These are phyloP conservation scores for Metaphire vulgaris DNA, from an alignment of 1,140 invertebrate species.

Conservation along the genomic window DNA sequence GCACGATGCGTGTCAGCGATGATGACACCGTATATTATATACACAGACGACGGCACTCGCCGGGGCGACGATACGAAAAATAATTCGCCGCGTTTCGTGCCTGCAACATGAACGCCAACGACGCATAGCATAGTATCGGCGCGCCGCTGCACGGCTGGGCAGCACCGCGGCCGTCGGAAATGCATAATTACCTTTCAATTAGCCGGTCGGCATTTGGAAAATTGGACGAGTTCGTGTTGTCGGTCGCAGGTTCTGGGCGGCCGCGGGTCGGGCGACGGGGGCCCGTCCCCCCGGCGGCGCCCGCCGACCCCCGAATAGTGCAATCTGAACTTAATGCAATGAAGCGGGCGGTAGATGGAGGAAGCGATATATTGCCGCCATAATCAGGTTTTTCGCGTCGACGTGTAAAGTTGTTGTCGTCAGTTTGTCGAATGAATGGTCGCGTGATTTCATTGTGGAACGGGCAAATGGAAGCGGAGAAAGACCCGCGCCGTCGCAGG, in stretches of 20 bases:
- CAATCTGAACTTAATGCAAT: slow-evolving; percentile 3
- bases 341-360: neutral
- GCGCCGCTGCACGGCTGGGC: neutral
- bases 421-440: neutral
- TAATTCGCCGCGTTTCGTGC: neutral
- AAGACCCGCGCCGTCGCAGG: neutral
- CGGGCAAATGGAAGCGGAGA: neutral
- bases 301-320: neutral
- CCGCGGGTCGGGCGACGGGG: too few species aligned
- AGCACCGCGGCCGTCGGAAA: neutral
- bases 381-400: neutral
- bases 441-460: neutral
- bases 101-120: neutral
- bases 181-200: slow-evolving; percentile 1
- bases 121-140: neutral
- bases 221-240: neutral
- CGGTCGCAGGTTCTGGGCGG: too few species aligned
- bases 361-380: neutral
- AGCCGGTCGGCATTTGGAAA: neutral
- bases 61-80: neutral
- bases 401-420: neutral
- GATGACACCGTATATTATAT: too few species aligned
- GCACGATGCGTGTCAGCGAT: too few species aligned
- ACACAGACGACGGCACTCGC: neutral
- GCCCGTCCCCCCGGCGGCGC: too few species aligned